Percentiles rank a stretch among this genome's conserved stretches.
phyloP scores from a whole-genome alignment of 2,797 vertebrate genomes.

The Gouania willdenowi region DNA sequence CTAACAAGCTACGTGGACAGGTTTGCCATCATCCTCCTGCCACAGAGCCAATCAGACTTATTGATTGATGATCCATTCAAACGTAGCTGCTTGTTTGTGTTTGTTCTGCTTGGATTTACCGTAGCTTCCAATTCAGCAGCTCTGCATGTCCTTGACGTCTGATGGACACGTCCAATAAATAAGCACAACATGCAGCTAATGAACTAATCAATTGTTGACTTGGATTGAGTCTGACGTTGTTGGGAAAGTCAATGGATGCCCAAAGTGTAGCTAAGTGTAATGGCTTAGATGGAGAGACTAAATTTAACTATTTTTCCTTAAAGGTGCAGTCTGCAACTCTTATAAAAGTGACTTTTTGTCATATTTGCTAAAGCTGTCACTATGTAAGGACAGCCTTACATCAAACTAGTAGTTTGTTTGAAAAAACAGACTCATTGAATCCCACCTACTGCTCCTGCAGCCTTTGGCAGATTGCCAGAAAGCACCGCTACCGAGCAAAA shows the following conservation, averaged over 20 bases:
- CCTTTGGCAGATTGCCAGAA: too few species aligned
- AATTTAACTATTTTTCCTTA: too few species aligned
- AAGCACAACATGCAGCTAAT: constrained; percentile 37
- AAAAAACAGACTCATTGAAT: too few species aligned
- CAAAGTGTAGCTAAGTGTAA: too few species aligned
- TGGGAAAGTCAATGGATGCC: constrained; percentile 20
- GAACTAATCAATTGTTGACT: constrained; percentile 36
- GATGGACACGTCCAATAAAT: constrained; percentile 43
- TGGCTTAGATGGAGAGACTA: too few species aligned
- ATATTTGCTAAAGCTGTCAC: too few species aligned
- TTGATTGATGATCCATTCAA: not conserved
- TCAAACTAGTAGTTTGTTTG: too few species aligned
- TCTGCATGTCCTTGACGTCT: constrained; percentile 21
- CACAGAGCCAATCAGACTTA: not conserved
- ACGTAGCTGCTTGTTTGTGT: not conserved
- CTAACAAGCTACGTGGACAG: constrained; percentile 41
- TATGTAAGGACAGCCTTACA: too few species aligned
- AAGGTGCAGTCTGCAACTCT: too few species aligned
- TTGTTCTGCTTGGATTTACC: constrained; percentile 1
- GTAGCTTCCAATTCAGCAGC: not conserved
- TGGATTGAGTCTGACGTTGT: constrained; percentile 14
- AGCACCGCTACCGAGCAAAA: too few species aligned
- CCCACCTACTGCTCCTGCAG: too few species aligned
- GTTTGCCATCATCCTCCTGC: constrained; percentile 7
- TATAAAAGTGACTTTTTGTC: too few species aligned